Base-by-base conservation (phyloP, 2,797 vertebrate genomes). In the Syngnathus acus region DNA sequence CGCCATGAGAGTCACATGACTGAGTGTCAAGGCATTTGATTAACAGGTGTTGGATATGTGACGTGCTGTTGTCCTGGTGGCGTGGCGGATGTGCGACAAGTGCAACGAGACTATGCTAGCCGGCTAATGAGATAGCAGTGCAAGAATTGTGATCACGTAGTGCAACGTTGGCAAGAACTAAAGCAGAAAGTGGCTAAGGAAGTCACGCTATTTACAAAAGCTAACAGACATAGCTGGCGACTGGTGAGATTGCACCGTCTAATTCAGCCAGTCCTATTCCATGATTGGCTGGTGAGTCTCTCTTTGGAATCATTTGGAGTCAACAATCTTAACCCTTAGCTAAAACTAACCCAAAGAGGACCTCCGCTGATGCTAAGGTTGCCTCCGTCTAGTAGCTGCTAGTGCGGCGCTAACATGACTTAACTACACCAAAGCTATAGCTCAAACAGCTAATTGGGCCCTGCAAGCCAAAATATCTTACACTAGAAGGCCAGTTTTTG, bases 101-200 rank as follows among this genome's bases (percentile, higher is more conserved):
- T 90, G 88, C 86, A 89, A 80, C 77, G 77, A 88, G 86, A 87
- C 91, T 91, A 91, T 72, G 82, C 90, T 40, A 61, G 53, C 53
- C 26, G 45, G 45, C 45, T 47, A 47, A 14, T 14, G 13, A 54
- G 53, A 7, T 90, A 92, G 89, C 82, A 76, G 90, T 89, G 90
- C 70, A 85, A 82, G 82, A 88, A 84, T 80, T 84, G 87, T 83
- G 77, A 81, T 78, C 62, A 86, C 86, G 84, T 85, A 88, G 86
- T 85, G 88, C 88, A 87, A 90, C 87, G 89, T 78, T 82, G 85
- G 80, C 74, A 70, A 85, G 81, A 85, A 86, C 84, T 89, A 89
- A 87, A 89, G 86, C 85, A 80, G 14, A 77, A 80, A 73, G 82
- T 85, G 82, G 67, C 11, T 42, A 42, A 43, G 59, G 19, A 43